Evolutionary conservation across 2,888 invertebrate genomes (phyloP).

Genomic region (Apamea monoglypha): DNA sequence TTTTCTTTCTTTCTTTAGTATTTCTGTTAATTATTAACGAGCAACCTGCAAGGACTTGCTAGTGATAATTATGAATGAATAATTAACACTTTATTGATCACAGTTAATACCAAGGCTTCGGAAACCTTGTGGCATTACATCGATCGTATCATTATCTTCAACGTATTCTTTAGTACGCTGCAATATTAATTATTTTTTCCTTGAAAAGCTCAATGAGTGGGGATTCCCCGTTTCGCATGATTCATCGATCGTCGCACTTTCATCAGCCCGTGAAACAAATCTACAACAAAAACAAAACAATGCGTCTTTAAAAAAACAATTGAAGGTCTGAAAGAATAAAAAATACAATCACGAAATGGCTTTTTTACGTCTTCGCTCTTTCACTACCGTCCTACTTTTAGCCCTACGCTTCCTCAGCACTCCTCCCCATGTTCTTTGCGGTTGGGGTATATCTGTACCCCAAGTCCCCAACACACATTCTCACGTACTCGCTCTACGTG

Average conservation of each 20-base stretch:
- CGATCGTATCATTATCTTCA: not conserved
- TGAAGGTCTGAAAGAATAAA: not conserved
- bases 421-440: not conserved
- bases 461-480: slow-evolving; percentile 30
- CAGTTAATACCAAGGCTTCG: slow-evolving; percentile 4
- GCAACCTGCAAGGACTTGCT: not conserved
- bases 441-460: slow-evolving; percentile 6
- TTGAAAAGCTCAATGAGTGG: not conserved
- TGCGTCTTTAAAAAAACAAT: not conserved
- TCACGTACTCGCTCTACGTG: slow-evolving; percentile 53
- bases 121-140: not conserved
- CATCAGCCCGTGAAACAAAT: not conserved
- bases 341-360: not conserved
- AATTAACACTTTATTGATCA: slow-evolving; percentile 37
- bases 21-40: not conserved
- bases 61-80: slow-evolving; percentile 8
- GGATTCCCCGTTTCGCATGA: not conserved
- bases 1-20: not conserved
- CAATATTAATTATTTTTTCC: slow-evolving; percentile 1
- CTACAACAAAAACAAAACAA: not conserved
- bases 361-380: not conserved
- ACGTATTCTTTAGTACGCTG: not conserved
- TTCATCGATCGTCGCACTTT: not conserved
- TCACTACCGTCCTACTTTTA: not conserved
- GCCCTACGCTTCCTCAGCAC: not conserved